A percentile compares a stretch with the other conserved stretches of the same genome.
Evolutionary conservation across 2,113 vertebrate species (phyloP).

Genomic region (Takifugu flavidus): DNA sequence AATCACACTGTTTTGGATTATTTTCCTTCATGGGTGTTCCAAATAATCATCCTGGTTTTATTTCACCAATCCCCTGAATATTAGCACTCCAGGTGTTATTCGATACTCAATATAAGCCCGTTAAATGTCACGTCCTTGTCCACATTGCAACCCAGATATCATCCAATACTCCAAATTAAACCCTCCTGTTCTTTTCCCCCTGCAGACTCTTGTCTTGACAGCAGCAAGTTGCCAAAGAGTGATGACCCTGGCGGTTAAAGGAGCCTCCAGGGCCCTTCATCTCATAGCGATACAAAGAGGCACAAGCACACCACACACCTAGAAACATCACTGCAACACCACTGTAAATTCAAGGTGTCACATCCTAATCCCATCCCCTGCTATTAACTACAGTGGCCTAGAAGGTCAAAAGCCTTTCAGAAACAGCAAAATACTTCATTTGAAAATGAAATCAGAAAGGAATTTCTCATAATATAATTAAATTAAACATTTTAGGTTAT

Average conservation of each 20-base stretch:
- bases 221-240: conserved; percentile 53
- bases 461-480: too few species aligned
- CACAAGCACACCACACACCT: neutral
- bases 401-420: too few species aligned
- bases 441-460: too few species aligned
- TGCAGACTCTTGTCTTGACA: conserved; percentile 34
- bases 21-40: neutral
- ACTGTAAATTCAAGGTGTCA: too few species aligned
- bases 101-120: conserved; percentile 2
- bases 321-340: neutral
- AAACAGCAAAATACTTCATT: too few species aligned
- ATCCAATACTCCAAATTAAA: neutral
- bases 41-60: neutral
- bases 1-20: conserved; percentile 4
- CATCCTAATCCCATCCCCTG: neutral
- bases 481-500: too few species aligned
- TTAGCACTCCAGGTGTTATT: conserved; percentile 15
- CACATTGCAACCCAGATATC: conserved; percentile 8
- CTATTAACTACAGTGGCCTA: neutral
- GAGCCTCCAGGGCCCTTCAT: conserved; percentile 31
- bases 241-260: conserved; percentile 59
- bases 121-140: conserved; percentile 15
- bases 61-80: conserved; percentile 6
- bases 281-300: conserved; percentile 24
- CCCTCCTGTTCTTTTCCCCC: neutral